A percentile compares a stretch with the other conserved stretches of the same genome.
Conservation (phyloP, 2,113 vertebrate species). For the Toxostoma redivivum region DNA sequence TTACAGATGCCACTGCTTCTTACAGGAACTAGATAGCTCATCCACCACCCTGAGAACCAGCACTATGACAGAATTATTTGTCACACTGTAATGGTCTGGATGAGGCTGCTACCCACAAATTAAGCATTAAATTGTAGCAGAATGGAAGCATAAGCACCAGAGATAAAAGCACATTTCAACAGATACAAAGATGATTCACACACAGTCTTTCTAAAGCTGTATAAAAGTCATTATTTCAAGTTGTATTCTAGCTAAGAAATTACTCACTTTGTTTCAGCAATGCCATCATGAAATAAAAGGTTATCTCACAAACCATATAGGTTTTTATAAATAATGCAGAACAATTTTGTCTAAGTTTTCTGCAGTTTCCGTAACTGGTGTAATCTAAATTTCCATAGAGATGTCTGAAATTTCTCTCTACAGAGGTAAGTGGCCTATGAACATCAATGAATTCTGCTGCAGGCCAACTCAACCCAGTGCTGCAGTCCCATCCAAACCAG, state of each 20-base stretch:
- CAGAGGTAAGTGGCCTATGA: not conserved
- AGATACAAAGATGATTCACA: conserved; percentile 19
- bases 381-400: not conserved
- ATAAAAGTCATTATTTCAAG: not conserved
- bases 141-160: not conserved
- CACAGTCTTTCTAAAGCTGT: not conserved
- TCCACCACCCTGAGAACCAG: not conserved
- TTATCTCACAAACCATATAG: not conserved
- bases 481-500: not conserved
- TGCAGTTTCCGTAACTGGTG: not conserved
- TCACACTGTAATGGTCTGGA: not conserved
- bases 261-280: conserved; percentile 6
- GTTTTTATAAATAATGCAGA: conserved; percentile 10
- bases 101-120: conserved; percentile 16
- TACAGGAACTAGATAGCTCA: not conserved
- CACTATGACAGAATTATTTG: conserved; percentile 12
- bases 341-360: not conserved
- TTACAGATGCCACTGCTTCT: not conserved
- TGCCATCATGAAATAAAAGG: not conserved
- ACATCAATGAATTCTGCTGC: not conserved
- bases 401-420: not conserved
- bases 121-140: conserved; percentile 12
- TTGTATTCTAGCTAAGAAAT: not conserved
- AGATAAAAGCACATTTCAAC: not conserved
- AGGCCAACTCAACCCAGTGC: not conserved